phyloP scores from a whole-genome alignment of 2,888 invertebrate genomes.

The Epinotia brunnichana region DNA sequence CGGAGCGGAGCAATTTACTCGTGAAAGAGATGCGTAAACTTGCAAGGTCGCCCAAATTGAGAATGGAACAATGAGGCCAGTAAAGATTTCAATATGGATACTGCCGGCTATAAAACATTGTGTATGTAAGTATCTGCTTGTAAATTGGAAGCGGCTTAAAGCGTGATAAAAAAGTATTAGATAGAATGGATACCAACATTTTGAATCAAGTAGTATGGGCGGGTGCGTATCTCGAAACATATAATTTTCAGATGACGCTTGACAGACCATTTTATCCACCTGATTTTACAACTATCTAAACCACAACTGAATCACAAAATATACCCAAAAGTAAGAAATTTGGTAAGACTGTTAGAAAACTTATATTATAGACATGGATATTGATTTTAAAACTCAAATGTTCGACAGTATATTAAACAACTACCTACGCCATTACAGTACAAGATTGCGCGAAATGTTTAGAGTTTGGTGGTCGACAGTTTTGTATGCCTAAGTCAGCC shows the following conservation, averaged over 20 bases:
- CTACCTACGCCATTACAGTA: slow-evolving; percentile 10
- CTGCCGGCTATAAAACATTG: slow-evolving; percentile 38
- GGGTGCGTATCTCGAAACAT: too few relatives aligned
- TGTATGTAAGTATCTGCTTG: slow-evolving; percentile 26
- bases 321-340: background rate
- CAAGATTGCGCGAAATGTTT: slow-evolving; percentile 11
- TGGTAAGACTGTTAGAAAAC: too few relatives aligned
- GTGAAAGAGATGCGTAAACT: slow-evolving; percentile 83
- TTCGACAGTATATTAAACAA: background rate
- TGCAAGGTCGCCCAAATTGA: slow-evolving; percentile 80
- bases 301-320: background rate
- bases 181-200: background rate
- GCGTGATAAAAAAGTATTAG: slow-evolving; percentile 20
- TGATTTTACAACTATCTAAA: background rate
- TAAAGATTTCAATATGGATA: slow-evolving; percentile 76
- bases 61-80: slow-evolving; percentile 74
- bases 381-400: slow-evolving; percentile 8
- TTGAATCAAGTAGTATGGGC: background rate
- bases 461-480: slow-evolving; percentile 43
- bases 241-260: background rate
- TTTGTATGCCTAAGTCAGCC: slow-evolving; percentile 48
- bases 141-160: slow-evolving; percentile 38
- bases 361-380: background rate
- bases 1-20: slow-evolving; percentile 82
- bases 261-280: background rate